Conservation (phyloP, 1,140 invertebrate genomes). For the Dendrolimus kikuchii region DNA sequence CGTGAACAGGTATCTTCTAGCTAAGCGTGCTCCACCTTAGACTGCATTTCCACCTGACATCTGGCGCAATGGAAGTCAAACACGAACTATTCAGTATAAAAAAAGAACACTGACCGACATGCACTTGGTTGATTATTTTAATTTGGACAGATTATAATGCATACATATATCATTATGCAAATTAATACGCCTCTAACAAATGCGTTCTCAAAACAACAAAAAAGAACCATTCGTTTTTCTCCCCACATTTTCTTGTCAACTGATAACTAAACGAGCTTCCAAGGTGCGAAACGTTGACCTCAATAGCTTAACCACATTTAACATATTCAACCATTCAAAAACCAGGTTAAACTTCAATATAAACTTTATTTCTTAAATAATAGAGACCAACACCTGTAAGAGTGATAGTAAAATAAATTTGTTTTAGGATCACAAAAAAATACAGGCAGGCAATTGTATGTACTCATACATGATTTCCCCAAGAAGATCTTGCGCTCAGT, state of each 20-base stretch:
- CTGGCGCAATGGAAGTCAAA: no score
- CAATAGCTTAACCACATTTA: conserved; percentile 18
- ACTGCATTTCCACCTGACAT: no score
- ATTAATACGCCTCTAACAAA: no score
- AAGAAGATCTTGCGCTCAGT: no score
- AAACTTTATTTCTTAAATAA: conserved; percentile 5
- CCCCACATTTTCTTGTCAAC: conserved; percentile 35
- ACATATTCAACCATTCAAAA: background rate
- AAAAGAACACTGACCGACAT: no score
- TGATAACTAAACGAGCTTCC: conserved; percentile 41
- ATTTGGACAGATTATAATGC: no score
- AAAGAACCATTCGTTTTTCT: conserved; percentile 15
- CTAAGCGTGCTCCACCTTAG: no score
- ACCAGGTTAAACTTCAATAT: conserved; percentile 7
- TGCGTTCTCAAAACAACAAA: no score
- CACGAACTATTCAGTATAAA: no score
- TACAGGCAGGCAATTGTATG: conserved; percentile 4
- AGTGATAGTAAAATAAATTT: background rate
- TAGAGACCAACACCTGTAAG: conserved; percentile 5
- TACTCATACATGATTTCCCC: background rate
- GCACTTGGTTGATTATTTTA: no score
- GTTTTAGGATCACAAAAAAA: conserved; percentile 4
- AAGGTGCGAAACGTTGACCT: conserved; percentile 51
- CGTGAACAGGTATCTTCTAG: no score
- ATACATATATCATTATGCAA: no score